Evolutionary conservation across 2,888 invertebrate genomes (phyloP), one percentile per base, ranked within the genome.

Genomic region (Catocala sponsa): DNA sequence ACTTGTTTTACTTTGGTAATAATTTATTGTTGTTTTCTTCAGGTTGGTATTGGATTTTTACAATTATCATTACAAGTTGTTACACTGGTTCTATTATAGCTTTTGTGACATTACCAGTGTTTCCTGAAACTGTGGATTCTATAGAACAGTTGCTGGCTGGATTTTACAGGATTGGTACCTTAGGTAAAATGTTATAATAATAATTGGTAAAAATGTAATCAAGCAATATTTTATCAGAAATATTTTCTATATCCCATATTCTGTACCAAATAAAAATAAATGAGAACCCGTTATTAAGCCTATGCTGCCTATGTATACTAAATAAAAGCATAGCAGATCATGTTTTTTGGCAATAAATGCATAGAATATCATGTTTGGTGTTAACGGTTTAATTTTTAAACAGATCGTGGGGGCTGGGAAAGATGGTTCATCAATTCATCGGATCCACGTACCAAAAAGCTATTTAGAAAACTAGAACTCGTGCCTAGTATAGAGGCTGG

Each of bases 71-170:
- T 54, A 97, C 97, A 0, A 96, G 97, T 55, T 97, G 97, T 80
- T 98, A 98, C 81, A 97, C 97, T 0, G 97, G 97, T 4, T 97
- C 97, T 0, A 97, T 98, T 33, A 97, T 98, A 81, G 97, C 97
- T 0, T 98, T 97, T 85, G 97, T 98, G 7, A 97, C 97, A 0
- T 86, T 97, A 53, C 97, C 97, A 0, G 94, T 97, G 0, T 97
- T 96, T 88, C 97, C 97, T 0, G 95, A 95, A 69, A 97, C 97
- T 0, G 95, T 97, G 5, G 97, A 98, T 79, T 95, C 96, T 0
- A 95, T 97, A 4, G 79, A 95, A 49, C 96, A 97, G 82, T 85
- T 98, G 6, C 76, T 97, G 6, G 91, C 94, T 4, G 95, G 97
- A 52, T 96, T 96, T 80, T 97, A 96, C 85, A 95, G 96, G 75